Percentiles rank a stretch among this genome's conserved stretches.
Conservation (phyloP, 2,113 vertebrate species). For the Neomonachus schauinslandi region DNA sequence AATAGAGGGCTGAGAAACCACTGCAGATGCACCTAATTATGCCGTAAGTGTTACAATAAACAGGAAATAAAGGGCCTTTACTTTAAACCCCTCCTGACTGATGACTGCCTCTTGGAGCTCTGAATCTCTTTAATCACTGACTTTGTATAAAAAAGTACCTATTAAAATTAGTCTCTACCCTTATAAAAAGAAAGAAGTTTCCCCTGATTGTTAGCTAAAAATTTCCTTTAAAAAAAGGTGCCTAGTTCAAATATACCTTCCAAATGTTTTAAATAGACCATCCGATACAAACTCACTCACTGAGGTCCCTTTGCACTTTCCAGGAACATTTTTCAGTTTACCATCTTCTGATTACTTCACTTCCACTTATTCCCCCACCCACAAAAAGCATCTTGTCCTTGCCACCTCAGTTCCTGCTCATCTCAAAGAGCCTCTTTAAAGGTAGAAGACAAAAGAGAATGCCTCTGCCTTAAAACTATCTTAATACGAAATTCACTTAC, state of each 20-base stretch:
- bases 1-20: neutral
- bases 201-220: neutral
- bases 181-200: neutral
- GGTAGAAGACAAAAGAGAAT: neutral
- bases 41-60: neutral
- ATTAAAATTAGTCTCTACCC: neutral
- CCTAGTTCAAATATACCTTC: neutral
- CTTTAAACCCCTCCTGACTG: neutral
- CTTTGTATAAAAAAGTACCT: neutral
- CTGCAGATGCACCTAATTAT: neutral
- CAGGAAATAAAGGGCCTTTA: neutral
- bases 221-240: neutral
- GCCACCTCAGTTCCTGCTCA: neutral
- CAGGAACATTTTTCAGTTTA: constrained; percentile 6
- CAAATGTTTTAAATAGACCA: constrained; percentile 25
- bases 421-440: neutral
- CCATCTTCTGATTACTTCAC: constrained; percentile 9
- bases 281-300: neutral
- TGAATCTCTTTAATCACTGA: neutral
- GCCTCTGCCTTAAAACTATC: neutral
- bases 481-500: neutral
- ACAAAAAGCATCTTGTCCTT: neutral
- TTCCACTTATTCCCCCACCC: neutral
- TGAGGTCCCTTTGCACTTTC: neutral
- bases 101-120: neutral